Evolutionary conservation across 2,113 vertebrate species (phyloP).

Genomic region (Tachycineta bicolor): DNA sequence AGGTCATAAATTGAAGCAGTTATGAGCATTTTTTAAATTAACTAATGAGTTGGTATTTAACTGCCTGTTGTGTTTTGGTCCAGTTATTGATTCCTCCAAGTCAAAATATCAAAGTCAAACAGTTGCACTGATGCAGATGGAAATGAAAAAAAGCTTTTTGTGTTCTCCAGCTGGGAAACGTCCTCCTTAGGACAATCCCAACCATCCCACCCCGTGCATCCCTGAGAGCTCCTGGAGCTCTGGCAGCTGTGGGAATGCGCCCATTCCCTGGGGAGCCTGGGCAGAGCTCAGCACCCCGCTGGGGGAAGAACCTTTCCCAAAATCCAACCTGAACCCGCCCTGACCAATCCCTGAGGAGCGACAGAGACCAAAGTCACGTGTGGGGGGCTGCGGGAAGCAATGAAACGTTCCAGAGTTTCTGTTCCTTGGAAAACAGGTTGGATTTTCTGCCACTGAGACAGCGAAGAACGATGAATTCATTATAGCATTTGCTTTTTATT

Average conservation of each 20-base stretch:
- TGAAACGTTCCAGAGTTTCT: not conserved
- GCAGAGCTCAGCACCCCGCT: not conserved
- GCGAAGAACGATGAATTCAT: not conserved
- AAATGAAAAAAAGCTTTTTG: not conserved
- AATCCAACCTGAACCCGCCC: fast-evolving
- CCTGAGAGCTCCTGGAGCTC: not conserved
- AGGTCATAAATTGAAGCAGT: conserved; percentile 68
- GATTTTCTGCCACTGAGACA: fast-evolving
- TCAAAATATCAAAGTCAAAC: not conserved
- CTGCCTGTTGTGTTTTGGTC: conserved; percentile 38
- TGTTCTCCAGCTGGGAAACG: not conserved
- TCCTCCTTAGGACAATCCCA: not conserved
- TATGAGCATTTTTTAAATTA: conserved; percentile 56
- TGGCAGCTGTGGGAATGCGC: not conserved
- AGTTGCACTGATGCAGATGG: not conserved
- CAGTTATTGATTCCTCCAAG: conserved; percentile 47
- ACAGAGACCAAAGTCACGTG: not conserved
- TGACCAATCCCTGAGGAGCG: not conserved
- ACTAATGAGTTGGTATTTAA: conserved; percentile 62
- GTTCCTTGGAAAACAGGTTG: not conserved
- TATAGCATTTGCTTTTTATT: fast-evolving
- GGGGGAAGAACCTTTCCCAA: too few species aligned
- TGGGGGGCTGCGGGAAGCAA: not conserved
- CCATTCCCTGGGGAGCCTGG: not conserved
- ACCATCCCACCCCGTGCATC: fast-evolving